Evolutionary conservation across 2,888 invertebrate genomes (phyloP), one percentile per base, ranked within the genome.

Genomic region (Folsomia candida): DNA sequence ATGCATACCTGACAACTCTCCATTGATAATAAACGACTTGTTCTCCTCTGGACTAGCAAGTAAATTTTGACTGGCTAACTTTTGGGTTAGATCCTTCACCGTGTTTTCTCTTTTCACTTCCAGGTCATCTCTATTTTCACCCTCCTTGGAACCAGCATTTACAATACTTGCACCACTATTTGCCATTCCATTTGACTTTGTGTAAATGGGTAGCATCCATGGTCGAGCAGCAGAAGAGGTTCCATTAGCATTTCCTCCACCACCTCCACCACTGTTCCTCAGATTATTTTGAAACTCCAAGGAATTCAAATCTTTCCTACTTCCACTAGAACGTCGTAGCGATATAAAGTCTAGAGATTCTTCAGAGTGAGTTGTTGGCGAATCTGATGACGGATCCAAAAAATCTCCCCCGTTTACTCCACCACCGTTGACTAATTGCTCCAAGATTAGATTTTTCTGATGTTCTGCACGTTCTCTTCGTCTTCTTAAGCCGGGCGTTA

Each of bases 21-120:
- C 80, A 51, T 75, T 80, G 24, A 76, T 61, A 26, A 72, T 68
- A 57, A 79, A 72, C 2, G 73, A 75, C 64, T 78, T 78, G 65
- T 77, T 76, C 61, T 78, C 81, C 63, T 85, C 86, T 3, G 86
- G 85, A 76, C 85, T 85, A 69, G 86, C 85, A 71, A 88, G 82
- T 68, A 87, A 84, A 81, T 86, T 87, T 80, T 92, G 89, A 67
- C 89, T 91, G 51, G 91, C 89, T 77, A 94, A 84, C 83, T 92
- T 91, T 82, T 93, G 92, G 54, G 93, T 93, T 74, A 94, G 85
- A 84, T 94, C 93, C 84, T 93, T 93, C 63, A 94, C 93, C 63
- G 92, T 92, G 81, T 91, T 91, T 83, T 93, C 93, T 77, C 91
- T 87, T 81, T 91, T 91, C 66, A 92, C 83, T 68, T 74, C 74